Evolutionary conservation across 2,113 vertebrate genomes (phyloP).

Genomic region (Atractosteus spatula): DNA sequence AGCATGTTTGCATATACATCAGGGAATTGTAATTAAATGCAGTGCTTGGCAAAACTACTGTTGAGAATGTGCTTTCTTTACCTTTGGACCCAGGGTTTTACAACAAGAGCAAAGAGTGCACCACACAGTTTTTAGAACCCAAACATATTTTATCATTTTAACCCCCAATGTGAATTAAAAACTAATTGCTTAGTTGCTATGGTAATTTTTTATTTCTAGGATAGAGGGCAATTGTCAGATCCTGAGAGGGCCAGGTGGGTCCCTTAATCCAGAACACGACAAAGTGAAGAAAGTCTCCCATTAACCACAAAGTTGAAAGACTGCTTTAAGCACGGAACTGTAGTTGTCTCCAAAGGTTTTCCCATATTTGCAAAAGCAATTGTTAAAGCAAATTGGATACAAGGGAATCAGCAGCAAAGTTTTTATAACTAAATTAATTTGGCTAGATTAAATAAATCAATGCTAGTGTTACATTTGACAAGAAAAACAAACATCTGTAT

Average conservation of each 20-base stretch:
- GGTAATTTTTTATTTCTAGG: constrained; percentile 49
- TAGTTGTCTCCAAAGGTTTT: too few relatives aligned
- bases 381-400: too few relatives aligned
- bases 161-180: constrained; percentile 31
- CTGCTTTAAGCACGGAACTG: too few relatives aligned
- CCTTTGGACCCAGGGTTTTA: constrained; percentile 11
- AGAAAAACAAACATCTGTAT: too few relatives aligned
- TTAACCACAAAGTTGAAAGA: background rate
- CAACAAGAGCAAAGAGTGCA: background rate
- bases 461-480: too few relatives aligned
- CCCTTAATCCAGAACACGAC: constrained; percentile 4
- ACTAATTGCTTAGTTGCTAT: constrained; percentile 45
- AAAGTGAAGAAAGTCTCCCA: constrained; percentile 21
- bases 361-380: too few relatives aligned
- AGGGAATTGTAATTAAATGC: background rate
- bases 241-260: constrained; percentile 16
- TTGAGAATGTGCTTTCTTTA: background rate
- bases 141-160: constrained; percentile 17
- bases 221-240: constrained; percentile 45
- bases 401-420: too few relatives aligned
- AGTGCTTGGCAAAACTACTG: background rate
- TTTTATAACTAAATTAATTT: too few relatives aligned
- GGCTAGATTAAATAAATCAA: too few relatives aligned
- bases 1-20: background rate
- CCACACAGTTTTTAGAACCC: constrained; percentile 24